Base-by-base conservation (phyloP, 1,140 invertebrate species). In the Psilanteris sp. region DNA sequence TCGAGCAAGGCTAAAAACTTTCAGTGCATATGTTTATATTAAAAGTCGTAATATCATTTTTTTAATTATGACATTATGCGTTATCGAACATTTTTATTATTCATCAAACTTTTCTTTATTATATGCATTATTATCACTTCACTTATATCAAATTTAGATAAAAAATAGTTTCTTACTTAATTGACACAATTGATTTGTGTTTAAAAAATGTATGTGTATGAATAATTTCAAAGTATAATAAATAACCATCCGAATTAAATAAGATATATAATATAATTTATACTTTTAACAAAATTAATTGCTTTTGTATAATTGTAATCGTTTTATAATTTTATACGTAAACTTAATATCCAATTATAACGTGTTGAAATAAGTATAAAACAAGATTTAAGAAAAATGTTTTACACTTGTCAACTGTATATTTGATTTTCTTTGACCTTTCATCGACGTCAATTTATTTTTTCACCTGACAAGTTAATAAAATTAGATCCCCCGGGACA, bases 1-100 rank as follows among this genome's bases (percentile, higher is more conserved):
- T 83, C 64, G 68, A 83, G 61, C 70, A 82, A 81, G 54, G 78
- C 75, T 79, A 76, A 66, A 37, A 39, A 8, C 55, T 32, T 66
- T 66, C 31, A 52, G 18, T 18, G 29, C 44, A 8, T 48, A 9
- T 16, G 24, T 48, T 41, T 46, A 27, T 37, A 10, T 32, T 39
- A 48, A 61, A 27, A 8, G 16, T 11, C 6, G 10, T 29, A 0
- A 27, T 24, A 6, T 5, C 31, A 18, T 67, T 50, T 70, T 50
- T n/a, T n/a, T n/a, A n/a, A n/a, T n/a, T n/a, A n/a, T n/a, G n/a
- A n/a, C n/a, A n/a, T n/a, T n/a, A n/a, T n/a, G n/a, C n/a, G n/a
- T n/a, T n/a, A n/a, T n/a, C n/a, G n/a, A n/a, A n/a, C n/a, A n/a
- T n/a, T n/a, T n/a, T n/a, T n/a, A n/a, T n/a, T n/a, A n/a, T n/a